Conservation (phyloP, 2,797 vertebrate species). For the Sorex maritimensis region DNA sequence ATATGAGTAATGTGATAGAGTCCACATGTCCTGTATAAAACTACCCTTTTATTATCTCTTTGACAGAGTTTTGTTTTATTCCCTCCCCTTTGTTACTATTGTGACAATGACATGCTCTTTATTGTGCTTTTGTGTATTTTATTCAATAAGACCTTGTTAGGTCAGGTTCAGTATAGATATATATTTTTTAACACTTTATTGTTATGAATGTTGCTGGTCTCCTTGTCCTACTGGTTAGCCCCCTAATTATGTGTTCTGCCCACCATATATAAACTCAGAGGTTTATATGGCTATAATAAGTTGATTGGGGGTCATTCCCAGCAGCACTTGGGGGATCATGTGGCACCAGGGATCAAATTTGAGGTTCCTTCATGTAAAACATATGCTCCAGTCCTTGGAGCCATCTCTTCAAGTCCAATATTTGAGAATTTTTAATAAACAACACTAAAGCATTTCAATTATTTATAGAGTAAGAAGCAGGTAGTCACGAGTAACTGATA, state of each 20-base stretch:
- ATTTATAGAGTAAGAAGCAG: not conserved
- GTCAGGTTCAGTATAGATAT: not conserved
- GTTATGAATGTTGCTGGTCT: not conserved
- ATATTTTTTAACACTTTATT: not conserved
- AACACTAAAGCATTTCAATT: slow-evolving; percentile 24
- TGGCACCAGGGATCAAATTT: no score
- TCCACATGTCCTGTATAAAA: not conserved
- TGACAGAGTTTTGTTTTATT: no score
- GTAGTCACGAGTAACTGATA: not conserved
- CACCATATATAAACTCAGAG: no score
- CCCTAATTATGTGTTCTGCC: no score
- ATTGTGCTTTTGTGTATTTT: not conserved
- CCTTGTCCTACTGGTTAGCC: no score
- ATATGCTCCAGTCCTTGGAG: no score
- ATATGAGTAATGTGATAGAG: not conserved
- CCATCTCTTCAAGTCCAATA: not conserved
- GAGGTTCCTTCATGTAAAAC: no score
- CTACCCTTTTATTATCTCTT: not conserved
- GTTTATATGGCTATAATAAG: no score
- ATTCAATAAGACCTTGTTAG: not conserved
- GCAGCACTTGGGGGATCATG: no score
- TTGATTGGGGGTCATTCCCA: no score
- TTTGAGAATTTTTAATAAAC: slow-evolving; percentile 37
- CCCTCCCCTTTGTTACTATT: no score
- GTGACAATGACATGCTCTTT: no score